A percentile compares a stretch with the other conserved stretches of the same genome.
Evolutionary conservation across 2,113 vertebrate genomes (phyloP).

Genomic region (Ptychochromis oligacanthus): DNA sequence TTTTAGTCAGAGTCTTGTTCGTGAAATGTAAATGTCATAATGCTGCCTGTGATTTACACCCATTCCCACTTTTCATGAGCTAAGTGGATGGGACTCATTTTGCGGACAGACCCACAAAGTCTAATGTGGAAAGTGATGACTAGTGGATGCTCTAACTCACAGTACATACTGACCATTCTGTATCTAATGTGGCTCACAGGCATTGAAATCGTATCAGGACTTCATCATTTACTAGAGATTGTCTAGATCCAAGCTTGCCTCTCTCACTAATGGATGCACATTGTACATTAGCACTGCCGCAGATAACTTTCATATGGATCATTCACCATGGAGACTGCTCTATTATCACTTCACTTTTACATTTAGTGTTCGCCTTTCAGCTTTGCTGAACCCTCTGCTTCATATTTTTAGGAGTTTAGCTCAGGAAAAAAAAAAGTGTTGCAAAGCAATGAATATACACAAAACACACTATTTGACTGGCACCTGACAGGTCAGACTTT

Average conservation of each 20-base stretch:
- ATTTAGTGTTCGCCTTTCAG: conserved; percentile 16
- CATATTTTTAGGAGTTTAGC: neutral
- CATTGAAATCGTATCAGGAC: conserved; percentile 75
- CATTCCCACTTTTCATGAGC: conserved; percentile 47
- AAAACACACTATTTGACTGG: neutral
- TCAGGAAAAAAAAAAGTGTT: neutral
- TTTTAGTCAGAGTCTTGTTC: conserved; percentile 35
- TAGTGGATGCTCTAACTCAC: conserved; percentile 69
- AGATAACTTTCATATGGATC: conserved; percentile 68
- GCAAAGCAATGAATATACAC: neutral
- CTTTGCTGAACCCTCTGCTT: neutral
- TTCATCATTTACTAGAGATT: conserved; percentile 69
- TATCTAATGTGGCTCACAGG: conserved; percentile 73
- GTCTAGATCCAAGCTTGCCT: conserved; percentile 59
- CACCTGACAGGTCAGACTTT: neutral
- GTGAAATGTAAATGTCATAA: conserved; percentile 39
- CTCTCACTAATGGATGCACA: conserved; percentile 70
- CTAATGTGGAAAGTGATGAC: conserved; percentile 76
- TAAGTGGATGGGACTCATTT: conserved; percentile 73
- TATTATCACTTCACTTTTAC: conserved; percentile 45
- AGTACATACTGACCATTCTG: conserved; percentile 63
- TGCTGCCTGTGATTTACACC: conserved; percentile 53
- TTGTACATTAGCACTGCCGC: conserved; percentile 69
- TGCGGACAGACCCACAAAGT: conserved; percentile 48
- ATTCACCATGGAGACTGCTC: conserved; percentile 54